phyloP scores from a whole-genome alignment of 1,140 invertebrate species.

The Helicorthomorpha holstii region DNA sequence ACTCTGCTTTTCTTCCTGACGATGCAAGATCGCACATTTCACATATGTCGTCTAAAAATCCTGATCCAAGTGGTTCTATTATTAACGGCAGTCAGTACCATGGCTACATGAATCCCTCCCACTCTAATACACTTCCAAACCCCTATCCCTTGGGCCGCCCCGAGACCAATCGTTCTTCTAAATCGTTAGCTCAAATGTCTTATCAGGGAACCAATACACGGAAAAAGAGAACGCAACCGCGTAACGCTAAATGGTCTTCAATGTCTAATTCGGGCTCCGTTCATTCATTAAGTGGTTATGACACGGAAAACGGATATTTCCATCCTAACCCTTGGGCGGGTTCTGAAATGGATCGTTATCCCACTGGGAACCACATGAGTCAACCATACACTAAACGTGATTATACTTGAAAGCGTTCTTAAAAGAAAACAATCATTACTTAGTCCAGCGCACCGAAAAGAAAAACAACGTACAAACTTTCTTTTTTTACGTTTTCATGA shows the following conservation, averaged over 20 bases:
- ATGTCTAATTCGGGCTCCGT: slow-evolving; percentile 15
- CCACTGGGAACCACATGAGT: not conserved
- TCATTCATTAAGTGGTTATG: slow-evolving; percentile 36
- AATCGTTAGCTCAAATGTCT: slow-evolving; percentile 1
- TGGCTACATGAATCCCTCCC: not conserved
- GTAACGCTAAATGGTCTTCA: slow-evolving; percentile 9
- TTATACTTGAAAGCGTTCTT: not conserved
- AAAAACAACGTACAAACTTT: no score
- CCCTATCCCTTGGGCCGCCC: slow-evolving; percentile 4
- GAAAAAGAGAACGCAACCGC: slow-evolving; percentile 13
- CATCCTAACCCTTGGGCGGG: not conserved
- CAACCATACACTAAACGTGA: not conserved
- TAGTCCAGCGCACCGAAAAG: no score
- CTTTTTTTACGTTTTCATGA: no score
- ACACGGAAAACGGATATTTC: slow-evolving; percentile 57
- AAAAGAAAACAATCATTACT: no score
- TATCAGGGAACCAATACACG: not conserved
- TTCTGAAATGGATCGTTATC: not conserved
- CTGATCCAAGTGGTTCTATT: not conserved
- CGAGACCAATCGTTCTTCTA: slow-evolving; percentile 1
- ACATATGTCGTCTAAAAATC: not conserved
- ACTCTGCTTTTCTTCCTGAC: slow-evolving; percentile 8
- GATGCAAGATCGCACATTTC: slow-evolving; percentile 12
- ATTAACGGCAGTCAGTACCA: not conserved
- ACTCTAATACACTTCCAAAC: not conserved